Percentiles rank a stretch among this genome's conserved stretches.
Evolutionary conservation across 2,113 vertebrate genomes (phyloP).

Genomic region (Chloropsis hardwickii): DNA sequence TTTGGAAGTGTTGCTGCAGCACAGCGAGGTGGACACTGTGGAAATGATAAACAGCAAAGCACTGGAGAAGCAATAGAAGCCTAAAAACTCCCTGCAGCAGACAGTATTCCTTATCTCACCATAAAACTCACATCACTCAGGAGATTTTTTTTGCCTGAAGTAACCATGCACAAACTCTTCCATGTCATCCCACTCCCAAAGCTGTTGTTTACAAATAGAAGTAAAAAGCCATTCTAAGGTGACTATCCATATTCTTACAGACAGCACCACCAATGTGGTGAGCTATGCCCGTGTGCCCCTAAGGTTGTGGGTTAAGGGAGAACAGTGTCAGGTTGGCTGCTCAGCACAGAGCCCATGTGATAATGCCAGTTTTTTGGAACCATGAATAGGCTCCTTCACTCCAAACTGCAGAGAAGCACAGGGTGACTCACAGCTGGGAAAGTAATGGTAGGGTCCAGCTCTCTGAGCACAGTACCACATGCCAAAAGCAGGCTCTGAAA

Average conservation of each 20-base stretch:
- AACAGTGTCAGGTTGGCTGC: not conserved
- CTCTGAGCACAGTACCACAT: not conserved
- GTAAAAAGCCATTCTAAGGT: not conserved
- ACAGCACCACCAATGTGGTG: no score
- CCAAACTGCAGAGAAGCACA: not conserved
- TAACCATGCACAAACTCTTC: not conserved
- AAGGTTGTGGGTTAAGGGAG: not conserved
- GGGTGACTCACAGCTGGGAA: not conserved
- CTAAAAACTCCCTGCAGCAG: not conserved
- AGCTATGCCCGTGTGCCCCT: no score
- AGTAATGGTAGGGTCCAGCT: not conserved
- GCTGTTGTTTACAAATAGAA: not conserved
- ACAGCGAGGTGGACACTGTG: not conserved
- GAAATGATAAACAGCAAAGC: not conserved
- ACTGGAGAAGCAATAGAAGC: not conserved
- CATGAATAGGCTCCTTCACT: not conserved
- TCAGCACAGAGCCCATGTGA: not conserved
- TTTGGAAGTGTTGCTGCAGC: not conserved
- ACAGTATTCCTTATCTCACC: not conserved
- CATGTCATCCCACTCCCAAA: not conserved
- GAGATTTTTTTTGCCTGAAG: not conserved
- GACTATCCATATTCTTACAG: not conserved
- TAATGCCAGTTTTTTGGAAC: not conserved
- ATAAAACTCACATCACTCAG: not conserved
- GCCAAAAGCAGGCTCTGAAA: not conserved